Base-by-base conservation (phyloP, 2,797 vertebrate species). In the Sternotherus odoratus region DNA sequence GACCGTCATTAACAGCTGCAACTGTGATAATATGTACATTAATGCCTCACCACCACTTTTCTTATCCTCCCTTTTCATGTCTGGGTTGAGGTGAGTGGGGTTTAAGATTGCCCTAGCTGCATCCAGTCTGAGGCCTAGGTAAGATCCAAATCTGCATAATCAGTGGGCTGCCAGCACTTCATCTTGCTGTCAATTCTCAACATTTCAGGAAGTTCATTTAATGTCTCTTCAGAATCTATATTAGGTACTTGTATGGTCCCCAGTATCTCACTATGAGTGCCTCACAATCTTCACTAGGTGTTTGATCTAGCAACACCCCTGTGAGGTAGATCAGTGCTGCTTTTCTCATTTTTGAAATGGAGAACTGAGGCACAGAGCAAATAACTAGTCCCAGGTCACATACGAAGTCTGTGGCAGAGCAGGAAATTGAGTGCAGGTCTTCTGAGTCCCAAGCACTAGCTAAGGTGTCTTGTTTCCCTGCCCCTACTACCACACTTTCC, bases 281-380 rank as follows among this genome's bases (percentile, higher is more conserved):
- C 36, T 75, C 36, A 21, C 63, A 21, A 19, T 21, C 17, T 66
- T 66, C n/a, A 66, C 10, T 66, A 5, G 12, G 46, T 63, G 12
- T 39, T 46, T 63, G 28, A 74, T 54, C 46, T 43, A 77, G 8
- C 30, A 30, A 56, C 26, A 33, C 16, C 9, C 10, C 17, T 56
- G 57, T 36, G 43, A 9, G 19, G 21, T 0, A 0, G 39, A 51
- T 63, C 56, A 1, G 0, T 8, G 63, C 53, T n/a, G 6, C 79
- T 82, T 2, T 79, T 74, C 84, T 74, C 1, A 0, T 26, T 39
- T 49, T 54, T 0, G 6, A 8, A 77, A 4, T 0, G 0, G 83
- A 21, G 39, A 51, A 83, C 19, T 0, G 0, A n/a, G 56, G 12
- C 30, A 8, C 12, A 13, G 53, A 10, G 28, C 30, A 48, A 30